Evolutionary conservation across 2,888 invertebrate species (phyloP), one percentile per base, ranked within the genome.

Genomic region (Eumacrocentrus americanus): DNA sequence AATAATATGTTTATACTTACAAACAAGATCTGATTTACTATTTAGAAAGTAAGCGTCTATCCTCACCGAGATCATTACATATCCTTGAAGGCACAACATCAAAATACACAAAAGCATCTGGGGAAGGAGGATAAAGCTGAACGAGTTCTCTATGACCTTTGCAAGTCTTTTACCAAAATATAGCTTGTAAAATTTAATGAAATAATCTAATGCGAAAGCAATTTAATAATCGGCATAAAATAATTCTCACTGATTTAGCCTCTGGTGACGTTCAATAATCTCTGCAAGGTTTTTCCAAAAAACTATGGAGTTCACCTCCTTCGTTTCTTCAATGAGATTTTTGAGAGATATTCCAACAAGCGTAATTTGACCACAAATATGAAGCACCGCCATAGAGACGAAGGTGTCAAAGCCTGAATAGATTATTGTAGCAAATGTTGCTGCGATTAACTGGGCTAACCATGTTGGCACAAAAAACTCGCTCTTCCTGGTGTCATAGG

Each of bases 361-460:
- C 4, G 62, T 57, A 3, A 76, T 38, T 55, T 76, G 77, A 3
- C 72, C 72, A 37, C 76, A 76, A 3, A 74, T 47, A 51, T 76
- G 76, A 22, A 74, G 44, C 1, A 73, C 65, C 9, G 74, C 55
- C 11, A 72, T 66, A 1, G 67, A 65, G 2, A 76, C 55, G 9
- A 70, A 71, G 1, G 70, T 63, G 34, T 77, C 76, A 6, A 70
- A 66, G 3, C 67, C 67, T 3, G 72, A 67, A 51, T 72, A 77
- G 3, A 66, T 67, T 16, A 67, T 65, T n/a, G 70, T 67, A 0
- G 70, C 63, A 9, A 72, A 44, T 3, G 66, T 38, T 0, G 72
- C 69, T 2, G 64, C 62, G 0, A 72, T 46, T 3, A 67, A 65
- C 59, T 77, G 77, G 11, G 67, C 68, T 2, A 69, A 1, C 66